Base-by-base conservation (phyloP, 2,113 vertebrate genomes). In the Solea senegalensis region DNA sequence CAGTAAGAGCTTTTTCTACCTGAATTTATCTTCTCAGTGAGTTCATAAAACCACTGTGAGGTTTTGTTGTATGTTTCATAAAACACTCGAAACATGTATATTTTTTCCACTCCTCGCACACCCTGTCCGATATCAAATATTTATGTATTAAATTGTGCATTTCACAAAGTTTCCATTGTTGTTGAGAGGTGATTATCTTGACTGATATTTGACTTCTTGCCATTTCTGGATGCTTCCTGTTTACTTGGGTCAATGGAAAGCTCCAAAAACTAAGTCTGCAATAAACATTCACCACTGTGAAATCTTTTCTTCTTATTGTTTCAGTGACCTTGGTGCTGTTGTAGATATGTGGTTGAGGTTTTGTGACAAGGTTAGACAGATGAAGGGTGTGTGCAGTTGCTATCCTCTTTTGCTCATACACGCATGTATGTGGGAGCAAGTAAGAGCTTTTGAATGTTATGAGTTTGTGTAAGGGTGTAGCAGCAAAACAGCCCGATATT, bases 121-220 rank as follows among this genome's bases (percentile, higher is more conserved):
- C 78, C 83, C 69, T 65, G 28, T 65, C 41, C 65, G 28, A 26
- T 9, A 14, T 81, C 77, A 84, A 86, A 86, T 85, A 85, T 88
- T 86, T 85, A 88, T n/a, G 1, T 44, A 68, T 77, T 56, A 85
- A 86, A 80, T 81, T 79, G 74, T 86, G 72, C 56, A 16, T 66
- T 83, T 82, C n/a, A 79, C 80, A 83, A 83, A 85, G 87, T 76
- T 51, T 49, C 75, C 67, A 90, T 90, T 90, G 86, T 90, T 76
- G 70, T 13, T 0, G 57, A 8, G 61, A 51, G 69, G 54, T 27
- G 86, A 86, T 89, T 83, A 86, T 86, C 86, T 52, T n/a, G 43
- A 40, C 76, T 72, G 85, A 89, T 88, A 76, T 79, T 73, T 71
- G 39, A 71, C 56, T 34, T 70, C 43, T 63, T 43, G 0, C 54